Conservation (phyloP, 2,797 vertebrate genomes). For the Meriones psammophilus region DNA sequence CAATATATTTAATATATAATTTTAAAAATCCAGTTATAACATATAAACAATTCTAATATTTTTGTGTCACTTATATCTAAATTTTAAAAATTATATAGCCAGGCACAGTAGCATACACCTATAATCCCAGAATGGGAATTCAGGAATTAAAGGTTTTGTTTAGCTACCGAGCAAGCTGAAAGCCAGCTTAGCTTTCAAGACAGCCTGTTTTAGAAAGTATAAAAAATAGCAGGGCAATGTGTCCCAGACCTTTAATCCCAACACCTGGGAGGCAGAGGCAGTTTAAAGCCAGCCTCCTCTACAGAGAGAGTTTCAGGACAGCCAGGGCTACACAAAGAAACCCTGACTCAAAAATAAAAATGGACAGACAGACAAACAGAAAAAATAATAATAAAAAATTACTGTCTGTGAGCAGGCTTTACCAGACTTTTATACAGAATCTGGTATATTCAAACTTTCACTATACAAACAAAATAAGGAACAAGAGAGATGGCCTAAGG, state of each 20-base stretch:
- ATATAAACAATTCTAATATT: neutral
- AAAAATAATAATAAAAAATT: neutral
- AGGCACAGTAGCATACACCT: neutral
- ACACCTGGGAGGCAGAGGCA: neutral
- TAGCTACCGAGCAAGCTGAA: neutral
- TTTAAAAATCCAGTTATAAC: conserved; percentile 46
- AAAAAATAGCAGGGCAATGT: neutral
- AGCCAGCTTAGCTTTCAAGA: neutral
- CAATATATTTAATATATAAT: neutral
- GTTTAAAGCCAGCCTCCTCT: neutral
- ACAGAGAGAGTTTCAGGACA: neutral
- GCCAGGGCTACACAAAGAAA: neutral
- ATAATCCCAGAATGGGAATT: neutral
- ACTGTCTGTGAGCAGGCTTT: neutral
- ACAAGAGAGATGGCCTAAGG: neutral
- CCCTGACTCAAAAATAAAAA: neutral
- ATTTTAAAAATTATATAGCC: neutral
- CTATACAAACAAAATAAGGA: neutral
- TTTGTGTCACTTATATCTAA: conserved; percentile 35
- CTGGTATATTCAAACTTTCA: neutral
- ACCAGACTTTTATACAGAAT: neutral
- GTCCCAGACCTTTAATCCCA: neutral
- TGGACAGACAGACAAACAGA: too few species aligned
- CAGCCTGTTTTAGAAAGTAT: neutral
- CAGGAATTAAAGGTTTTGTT: neutral